Evolutionary conservation across 2,113 vertebrate genomes (phyloP).

Genomic region (Pandion haliaetus): DNA sequence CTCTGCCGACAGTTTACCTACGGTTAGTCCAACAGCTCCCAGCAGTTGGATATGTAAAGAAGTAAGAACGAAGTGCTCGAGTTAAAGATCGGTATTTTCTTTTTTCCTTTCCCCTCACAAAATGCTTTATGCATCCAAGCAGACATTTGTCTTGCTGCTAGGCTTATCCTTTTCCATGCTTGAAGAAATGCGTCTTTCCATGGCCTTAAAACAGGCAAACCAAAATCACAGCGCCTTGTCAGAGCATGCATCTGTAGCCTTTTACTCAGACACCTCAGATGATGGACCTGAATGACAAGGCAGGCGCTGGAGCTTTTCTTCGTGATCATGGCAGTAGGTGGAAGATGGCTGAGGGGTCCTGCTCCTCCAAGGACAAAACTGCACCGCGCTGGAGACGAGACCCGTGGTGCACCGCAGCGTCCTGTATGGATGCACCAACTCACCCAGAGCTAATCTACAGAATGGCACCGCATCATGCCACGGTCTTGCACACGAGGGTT

Average conservation of each 20-base stretch:
- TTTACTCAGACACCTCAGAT: neutral
- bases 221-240: neutral
- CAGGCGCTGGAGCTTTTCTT: neutral
- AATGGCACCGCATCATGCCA: accelerated
- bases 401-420: accelerated
- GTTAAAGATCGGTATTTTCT: neutral
- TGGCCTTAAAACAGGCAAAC: neutral
- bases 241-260: neutral
- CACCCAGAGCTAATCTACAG: neutral
- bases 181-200: neutral
- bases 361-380: accelerated
- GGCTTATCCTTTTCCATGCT: neutral
- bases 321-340: neutral
- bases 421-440: accelerated
- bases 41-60: neutral
- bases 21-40: neutral
- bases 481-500: neutral
- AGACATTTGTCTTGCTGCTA: neutral
- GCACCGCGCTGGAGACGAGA: accelerated
- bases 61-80: neutral
- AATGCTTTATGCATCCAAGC: neutral
- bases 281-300: neutral
- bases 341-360: neutral
- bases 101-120: neutral
- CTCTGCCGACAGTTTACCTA: neutral